phyloP scores from a whole-genome alignment of 2,888 invertebrate species.

The Hirtodrosophila alboralis region DNA sequence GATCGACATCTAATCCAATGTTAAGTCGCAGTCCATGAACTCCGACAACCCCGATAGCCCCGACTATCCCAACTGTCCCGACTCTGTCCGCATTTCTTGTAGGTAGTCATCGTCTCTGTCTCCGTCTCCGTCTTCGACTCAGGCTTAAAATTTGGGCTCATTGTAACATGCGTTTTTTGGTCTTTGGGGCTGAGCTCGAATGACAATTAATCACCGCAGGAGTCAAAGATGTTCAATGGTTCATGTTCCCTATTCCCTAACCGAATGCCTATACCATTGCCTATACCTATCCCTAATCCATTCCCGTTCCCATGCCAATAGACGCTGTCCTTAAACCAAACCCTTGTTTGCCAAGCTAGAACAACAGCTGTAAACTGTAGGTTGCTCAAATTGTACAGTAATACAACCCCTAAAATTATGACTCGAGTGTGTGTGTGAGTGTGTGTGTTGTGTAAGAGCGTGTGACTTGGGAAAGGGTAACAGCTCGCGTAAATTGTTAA shows the following conservation, averaged over 20 bases:
- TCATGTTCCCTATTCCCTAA: conserved; percentile 31
- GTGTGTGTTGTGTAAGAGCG: conserved; percentile 48
- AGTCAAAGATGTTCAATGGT: conserved; percentile 70
- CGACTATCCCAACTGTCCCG: conserved; percentile 1
- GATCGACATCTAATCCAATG: conserved; percentile 75
- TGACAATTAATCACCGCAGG: conserved; percentile 78
- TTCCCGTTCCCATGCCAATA: conserved; percentile 57
- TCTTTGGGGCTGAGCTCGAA: conserved; percentile 41
- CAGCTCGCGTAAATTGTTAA: conserved; percentile 74
- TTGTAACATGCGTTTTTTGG: conserved; percentile 30
- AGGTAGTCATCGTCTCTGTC: conserved; percentile 28
- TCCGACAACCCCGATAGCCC: no score
- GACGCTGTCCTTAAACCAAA: conserved; percentile 56
- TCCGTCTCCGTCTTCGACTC: conserved; percentile 20
- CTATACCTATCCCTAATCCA: conserved; percentile 4
- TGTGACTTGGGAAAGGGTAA: conserved; percentile 63
- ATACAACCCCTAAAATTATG: conserved; percentile 76
- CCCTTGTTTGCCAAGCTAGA: conserved; percentile 66
- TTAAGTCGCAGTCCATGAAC: conserved; percentile 61
- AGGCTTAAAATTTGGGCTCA: conserved; percentile 17
- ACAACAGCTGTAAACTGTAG: conserved; percentile 63
- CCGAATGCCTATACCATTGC: conserved; percentile 7
- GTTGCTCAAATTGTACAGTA: conserved; percentile 35
- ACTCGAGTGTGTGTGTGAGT: conserved; percentile 31
- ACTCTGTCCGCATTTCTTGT: conserved; percentile 6